Base-by-base conservation (phyloP, 2,888 invertebrate genomes). In the Agrochola litura region DNA sequence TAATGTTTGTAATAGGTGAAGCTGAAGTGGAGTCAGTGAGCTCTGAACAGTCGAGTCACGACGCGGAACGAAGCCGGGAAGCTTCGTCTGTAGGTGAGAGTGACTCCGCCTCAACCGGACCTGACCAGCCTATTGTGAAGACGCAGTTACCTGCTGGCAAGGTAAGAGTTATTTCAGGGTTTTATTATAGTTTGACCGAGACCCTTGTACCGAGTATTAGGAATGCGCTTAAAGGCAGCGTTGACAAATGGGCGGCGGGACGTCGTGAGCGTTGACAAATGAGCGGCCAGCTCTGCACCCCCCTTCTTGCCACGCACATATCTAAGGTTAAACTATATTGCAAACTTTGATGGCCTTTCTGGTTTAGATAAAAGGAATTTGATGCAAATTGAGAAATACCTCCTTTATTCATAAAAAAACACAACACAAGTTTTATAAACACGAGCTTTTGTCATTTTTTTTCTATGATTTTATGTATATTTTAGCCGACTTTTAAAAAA, bases 101-200 rank as follows among this genome's bases (percentile, higher is more conserved):
- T 60, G 97, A 97, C 89, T 97, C 97, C 70, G 97, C 97, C 58
- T 97, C 97, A n/a, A 95, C 97, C 0, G 96, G 96, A 0, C 92
- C 93, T 9, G 97, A 97, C 87, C 97, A 97, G 72, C 96, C 95
- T 68, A 95, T 97, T 71, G 97, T 98, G 12, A 97, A 97, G 90
- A 97, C 97, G 5, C 97, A 98, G 89, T 91, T 98, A 84, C 97
- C 98, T 30, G 97, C 98, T n/a, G 98, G 98, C 81, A 98, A 98
- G 97, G 98, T 98, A 87, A 73, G 58, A 30, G 30, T n/a, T 14
- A 8, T n/a, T 41, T 64, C 41, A 41, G 1, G 41, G 8, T 41
- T n/a, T 63, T 41, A 43, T n/a, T 19, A 46, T 46, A 12, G 46
- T 25, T 66, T 25, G 12, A 8, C 3, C 52, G 19, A 46, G 19